Evolutionary conservation across 2,797 vertebrate genomes (phyloP), one percentile per base, ranked within the genome.

Genomic region (Gymnodraco acuticeps): DNA sequence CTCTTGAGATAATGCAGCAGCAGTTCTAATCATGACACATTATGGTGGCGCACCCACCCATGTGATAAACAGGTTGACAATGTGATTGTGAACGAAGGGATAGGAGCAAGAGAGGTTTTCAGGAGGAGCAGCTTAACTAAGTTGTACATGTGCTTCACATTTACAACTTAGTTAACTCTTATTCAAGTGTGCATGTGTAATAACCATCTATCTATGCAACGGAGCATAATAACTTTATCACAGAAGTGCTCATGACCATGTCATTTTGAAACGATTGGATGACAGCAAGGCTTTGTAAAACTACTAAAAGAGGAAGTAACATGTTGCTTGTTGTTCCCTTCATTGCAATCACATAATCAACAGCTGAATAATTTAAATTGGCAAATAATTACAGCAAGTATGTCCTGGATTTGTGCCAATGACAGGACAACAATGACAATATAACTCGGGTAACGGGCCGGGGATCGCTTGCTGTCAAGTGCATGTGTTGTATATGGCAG

Each of bases 401-500:
- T 19, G 27, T 70, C 12, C n/a, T 17, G 17, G 15, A 61, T 58
- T 46, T 14, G 42, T 46, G 42, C 1, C 4, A 16, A 51, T 45
- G n/a, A 70, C 50, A 63, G 50, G 68, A 55, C n/a, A 56, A 63
- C 19, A 72, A 41, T 14, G 55, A 64, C 2, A 5, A 19, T 42
- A 16, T 65, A 55, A 54, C 58, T 52, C 55, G 20, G 43, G 23
- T 33, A 50, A 41, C 1, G n/a, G 56, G 11, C 52, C 33, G 64
- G 19, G 46, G 63, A 55, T 66, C 20, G 17, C 72, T 74, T 50
- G 46, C 87, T 90, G 89, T 89, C 87, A 91, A 81, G 64, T 77
- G 62, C 83, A 83, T 77, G 83, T 62, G 82, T 85, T 77, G 84
- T 78, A 48, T 84, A 64, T 71, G 80, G 68, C 73, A 82, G 75